Evolutionary conservation across 2,113 vertebrate species (phyloP).

Genomic region (Peromyscus leucopus): DNA sequence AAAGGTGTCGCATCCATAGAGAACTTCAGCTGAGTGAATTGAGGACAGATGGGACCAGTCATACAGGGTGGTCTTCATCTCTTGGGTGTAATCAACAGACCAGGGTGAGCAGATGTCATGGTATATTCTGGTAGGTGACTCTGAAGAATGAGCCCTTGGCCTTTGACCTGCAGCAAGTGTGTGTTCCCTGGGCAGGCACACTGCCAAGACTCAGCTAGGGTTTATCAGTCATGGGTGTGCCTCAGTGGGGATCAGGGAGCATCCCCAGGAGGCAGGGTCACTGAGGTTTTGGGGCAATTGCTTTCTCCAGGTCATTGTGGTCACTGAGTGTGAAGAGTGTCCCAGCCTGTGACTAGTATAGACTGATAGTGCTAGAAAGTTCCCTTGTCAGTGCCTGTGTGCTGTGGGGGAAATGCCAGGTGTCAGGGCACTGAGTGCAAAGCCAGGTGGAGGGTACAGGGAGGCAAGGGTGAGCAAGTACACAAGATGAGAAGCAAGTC

Average conservation of each 20-base stretch:
- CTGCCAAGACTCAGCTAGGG: not conserved
- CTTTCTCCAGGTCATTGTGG: not conserved
- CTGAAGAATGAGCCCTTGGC: not conserved
- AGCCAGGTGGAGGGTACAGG: not conserved
- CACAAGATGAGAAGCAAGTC: rapidly evolving
- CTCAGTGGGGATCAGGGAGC: not conserved
- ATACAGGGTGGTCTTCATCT: rapidly evolving
- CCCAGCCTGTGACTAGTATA: not conserved
- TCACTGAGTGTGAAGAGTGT: not conserved
- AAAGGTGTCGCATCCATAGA: rapidly evolving
- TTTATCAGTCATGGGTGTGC: not conserved
- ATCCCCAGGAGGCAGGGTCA: not conserved
- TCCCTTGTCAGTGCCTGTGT: not conserved
- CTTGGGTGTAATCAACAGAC: rapidly evolving
- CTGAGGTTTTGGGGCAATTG: not conserved
- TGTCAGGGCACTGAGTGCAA: not conserved
- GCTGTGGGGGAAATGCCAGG: not conserved
- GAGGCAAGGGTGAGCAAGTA: not conserved
- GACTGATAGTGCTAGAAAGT: not conserved
- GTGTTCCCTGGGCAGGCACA: not conserved
- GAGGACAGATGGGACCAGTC: rapidly evolving
- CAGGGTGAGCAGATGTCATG: not conserved
- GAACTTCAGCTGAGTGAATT: rapidly evolving
- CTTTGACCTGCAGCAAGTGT: not conserved
- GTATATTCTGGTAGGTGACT: not conserved